Base-by-base conservation (phyloP, 2,888 invertebrate species). In the Chymomyza procnemis region DNA sequence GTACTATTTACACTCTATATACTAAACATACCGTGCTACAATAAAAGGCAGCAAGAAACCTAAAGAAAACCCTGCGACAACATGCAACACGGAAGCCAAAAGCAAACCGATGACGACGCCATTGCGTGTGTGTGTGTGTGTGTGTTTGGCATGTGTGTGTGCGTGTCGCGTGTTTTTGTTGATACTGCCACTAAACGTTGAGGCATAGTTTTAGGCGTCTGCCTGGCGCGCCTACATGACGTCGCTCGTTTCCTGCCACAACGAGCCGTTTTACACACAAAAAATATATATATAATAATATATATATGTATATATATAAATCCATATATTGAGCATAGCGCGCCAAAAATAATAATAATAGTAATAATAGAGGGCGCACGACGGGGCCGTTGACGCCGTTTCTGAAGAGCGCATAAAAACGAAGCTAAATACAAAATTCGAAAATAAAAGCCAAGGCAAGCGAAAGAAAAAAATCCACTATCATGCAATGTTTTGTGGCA, bases 161-260 rank as follows among this genome's bases (percentile, higher is more conserved):
- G 22, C 12, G 22, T 63, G 66, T 74, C 66, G 81, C 76, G 78
- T 81, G 81, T 74, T 75, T 78, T 76, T 86, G 68, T 73, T 79
- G 71, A 81, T 85, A 85, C 85, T 79, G 74, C 75, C 80, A 82
- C 85, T 85, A 82, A 82, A 87, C 83, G 83, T 69, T 75, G 78
- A 87, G 80, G 87, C 85, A 80, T 83, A 87, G 74, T 87, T 85
- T 83, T 66, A 75, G 83, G 83, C 83, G 83, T 83, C 83, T 78
- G 76, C 65, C 64, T 87, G 83, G 84, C 83, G 87, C 83, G 83
- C 87, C 83, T 83, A 83, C 72, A 85, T 87, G 82, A 78, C 82
- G 82, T 78, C 87, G 76, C 71, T 69, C 71, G 76, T 74, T 87
- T 85, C 78, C 83, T 76, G 79, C 63, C 60, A 56, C 50, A 56